These are phyloP conservation scores for Zapornia atra DNA, from an alignment of 2,113 vertebrate genomes.

Conservation along the genomic window DNA sequence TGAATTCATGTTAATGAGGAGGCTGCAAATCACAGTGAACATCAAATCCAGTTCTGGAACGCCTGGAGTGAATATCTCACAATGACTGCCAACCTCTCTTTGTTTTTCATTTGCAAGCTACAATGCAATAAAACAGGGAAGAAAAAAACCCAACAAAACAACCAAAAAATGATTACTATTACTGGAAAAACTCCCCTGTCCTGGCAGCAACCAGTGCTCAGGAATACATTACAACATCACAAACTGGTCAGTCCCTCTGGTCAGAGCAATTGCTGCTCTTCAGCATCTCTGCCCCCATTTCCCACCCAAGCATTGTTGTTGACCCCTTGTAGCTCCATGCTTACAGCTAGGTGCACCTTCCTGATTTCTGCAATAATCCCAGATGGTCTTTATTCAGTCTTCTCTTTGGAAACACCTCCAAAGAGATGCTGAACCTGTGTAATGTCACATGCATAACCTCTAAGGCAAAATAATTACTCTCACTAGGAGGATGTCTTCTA, in stretches of 20 bases:
- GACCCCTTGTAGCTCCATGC: neutral
- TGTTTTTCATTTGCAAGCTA: constrained; percentile 60
- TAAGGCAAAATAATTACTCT: neutral
- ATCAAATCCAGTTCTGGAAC: constrained; percentile 42
- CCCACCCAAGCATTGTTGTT: neutral
- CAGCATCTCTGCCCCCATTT: neutral
- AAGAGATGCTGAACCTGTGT: neutral
- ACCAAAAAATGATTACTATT: neutral
- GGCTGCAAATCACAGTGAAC: constrained; percentile 57
- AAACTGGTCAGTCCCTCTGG: neutral
- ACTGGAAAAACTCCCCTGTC: neutral
- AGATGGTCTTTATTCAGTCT: neutral
- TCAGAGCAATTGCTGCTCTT: neutral
- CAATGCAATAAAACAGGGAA: neutral
- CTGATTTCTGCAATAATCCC: neutral
- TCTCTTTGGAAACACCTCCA: neutral
- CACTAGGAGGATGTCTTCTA: neutral
- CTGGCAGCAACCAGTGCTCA: neutral
- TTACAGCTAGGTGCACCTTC: neutral
- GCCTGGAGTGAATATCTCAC: constrained; percentile 53
- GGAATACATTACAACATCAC: neutral
- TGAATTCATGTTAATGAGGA: constrained; percentile 63
- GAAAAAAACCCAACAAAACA: neutral
- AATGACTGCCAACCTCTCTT: constrained; percentile 23
- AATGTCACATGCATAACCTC: neutral